Percentiles rank a stretch among this genome's conserved stretches.
Conservation (phyloP, 2,888 invertebrate genomes). For the Amorpha juglandis region DNA sequence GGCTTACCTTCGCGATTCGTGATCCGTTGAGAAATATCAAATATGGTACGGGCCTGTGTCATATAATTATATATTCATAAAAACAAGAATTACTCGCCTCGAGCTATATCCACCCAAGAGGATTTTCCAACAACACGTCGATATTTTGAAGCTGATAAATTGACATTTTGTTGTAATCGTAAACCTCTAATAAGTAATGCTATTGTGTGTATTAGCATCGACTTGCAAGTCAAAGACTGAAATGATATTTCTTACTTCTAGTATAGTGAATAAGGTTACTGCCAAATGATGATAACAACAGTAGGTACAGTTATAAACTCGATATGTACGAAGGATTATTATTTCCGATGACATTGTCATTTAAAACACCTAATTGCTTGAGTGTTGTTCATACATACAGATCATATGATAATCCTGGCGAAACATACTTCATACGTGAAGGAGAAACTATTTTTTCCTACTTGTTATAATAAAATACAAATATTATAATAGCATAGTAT, state of each 20-base stretch:
- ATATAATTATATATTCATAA: slow-evolving; percentile 39
- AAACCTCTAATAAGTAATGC: background rate
- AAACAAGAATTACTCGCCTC: slow-evolving; percentile 36
- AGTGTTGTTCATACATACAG: background rate
- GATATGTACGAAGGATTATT: background rate
- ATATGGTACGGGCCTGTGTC: slow-evolving; percentile 30
- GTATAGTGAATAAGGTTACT: background rate
- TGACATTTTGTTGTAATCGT: background rate
- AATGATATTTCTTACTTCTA: background rate
- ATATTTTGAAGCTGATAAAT: background rate
- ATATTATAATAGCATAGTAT: too few species aligned
- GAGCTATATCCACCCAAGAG: slow-evolving; percentile 29
- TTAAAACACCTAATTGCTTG: background rate
- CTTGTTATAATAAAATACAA: too few species aligned
- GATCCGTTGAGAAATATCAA: slow-evolving; percentile 13
- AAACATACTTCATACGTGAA: too few species aligned
- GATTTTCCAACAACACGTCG: slow-evolving; percentile 17
- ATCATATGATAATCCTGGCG: background rate
- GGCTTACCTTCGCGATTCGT: slow-evolving; percentile 1
- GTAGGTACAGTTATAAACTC: background rate
- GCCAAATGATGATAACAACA: background rate
- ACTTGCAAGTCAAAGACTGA: background rate
- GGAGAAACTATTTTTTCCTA: too few species aligned
- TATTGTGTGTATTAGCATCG: background rate
- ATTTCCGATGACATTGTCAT: background rate